Conservation (phyloP, 2,113 vertebrate species). For the Clinocottus analis region DNA sequence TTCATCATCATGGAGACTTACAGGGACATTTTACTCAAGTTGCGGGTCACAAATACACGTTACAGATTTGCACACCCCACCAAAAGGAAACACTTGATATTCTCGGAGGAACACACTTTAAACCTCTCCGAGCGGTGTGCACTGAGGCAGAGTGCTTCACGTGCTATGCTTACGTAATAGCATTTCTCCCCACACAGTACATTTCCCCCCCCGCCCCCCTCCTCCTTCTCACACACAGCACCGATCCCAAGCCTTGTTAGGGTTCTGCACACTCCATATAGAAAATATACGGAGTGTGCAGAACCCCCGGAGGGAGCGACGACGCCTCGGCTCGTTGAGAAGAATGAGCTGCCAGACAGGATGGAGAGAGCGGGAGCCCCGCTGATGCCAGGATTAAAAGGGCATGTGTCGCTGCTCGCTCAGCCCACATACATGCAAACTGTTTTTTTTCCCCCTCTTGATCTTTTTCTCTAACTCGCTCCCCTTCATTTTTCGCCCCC, state of each 20-base stretch:
- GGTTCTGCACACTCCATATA: not conserved
- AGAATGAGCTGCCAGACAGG: slow-evolving; percentile 65
- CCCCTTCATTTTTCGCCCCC: not conserved
- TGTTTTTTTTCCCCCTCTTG: not conserved
- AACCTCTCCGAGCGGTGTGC: not conserved
- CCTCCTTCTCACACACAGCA: slow-evolving; percentile 5
- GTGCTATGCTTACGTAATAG: slow-evolving; percentile 15
- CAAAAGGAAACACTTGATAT: not conserved
- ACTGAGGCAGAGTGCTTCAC: not conserved
- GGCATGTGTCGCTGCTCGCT: slow-evolving; percentile 41
- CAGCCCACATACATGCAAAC: slow-evolving; percentile 25
- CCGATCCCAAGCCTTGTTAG: not conserved
- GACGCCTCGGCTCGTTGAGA: slow-evolving; percentile 35
- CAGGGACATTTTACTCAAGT: not conserved
- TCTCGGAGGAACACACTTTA: not conserved
- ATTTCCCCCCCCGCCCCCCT: not conserved
- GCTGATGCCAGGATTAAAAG: slow-evolving; percentile 46
- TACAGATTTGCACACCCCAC: not conserved
- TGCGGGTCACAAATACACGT: not conserved
- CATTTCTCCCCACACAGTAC: not conserved
- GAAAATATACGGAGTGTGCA: slow-evolving; percentile 27
- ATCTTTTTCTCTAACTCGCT: slow-evolving; percentile 23
- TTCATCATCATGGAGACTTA: not conserved
- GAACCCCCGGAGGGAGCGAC: slow-evolving; percentile 17
- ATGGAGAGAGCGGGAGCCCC: slow-evolving; percentile 38